Evolutionary conservation across 2,797 vertebrate genomes (phyloP).

Genomic region (Hyperoplus lanceolatus): DNA sequence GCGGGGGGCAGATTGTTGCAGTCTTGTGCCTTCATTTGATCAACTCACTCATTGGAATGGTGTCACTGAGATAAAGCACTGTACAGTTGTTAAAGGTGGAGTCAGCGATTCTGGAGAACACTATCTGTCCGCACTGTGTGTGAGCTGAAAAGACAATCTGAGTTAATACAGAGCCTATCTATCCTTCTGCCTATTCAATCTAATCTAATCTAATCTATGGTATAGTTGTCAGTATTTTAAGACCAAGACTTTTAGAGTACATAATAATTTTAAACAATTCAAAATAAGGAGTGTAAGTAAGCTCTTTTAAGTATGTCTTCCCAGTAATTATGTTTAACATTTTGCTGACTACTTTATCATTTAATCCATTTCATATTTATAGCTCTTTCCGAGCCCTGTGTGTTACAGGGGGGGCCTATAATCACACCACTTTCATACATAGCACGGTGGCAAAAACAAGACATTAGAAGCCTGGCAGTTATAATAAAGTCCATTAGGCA

Average conservation of each 20-base stretch:
- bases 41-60: constrained; percentile 1
- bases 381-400: neutral
- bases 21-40: neutral
- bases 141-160: no score
- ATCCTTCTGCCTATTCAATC: no score
- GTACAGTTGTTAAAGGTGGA: no score
- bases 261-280: neutral
- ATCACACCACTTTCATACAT: constrained; percentile 19
- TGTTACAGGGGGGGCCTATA: constrained; percentile 9
- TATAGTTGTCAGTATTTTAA: neutral
- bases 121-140: no score
- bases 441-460: constrained; percentile 54
- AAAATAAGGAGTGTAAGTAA: constrained; percentile 1
- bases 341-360: constrained; percentile 18
- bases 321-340: neutral
- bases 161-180: no score
- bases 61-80: neutral
- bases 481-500: constrained; percentile 68
- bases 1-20: neutral
- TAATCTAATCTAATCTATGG: neutral
- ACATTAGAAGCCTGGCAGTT: constrained; percentile 58
- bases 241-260: neutral
- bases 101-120: no score
- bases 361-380: constrained; percentile 17
- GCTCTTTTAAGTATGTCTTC: constrained; percentile 15